Evolutionary conservation across 1,140 invertebrate genomes (phyloP), one percentile per base, ranked within the genome.

Genomic region (Halesus radiatus): DNA sequence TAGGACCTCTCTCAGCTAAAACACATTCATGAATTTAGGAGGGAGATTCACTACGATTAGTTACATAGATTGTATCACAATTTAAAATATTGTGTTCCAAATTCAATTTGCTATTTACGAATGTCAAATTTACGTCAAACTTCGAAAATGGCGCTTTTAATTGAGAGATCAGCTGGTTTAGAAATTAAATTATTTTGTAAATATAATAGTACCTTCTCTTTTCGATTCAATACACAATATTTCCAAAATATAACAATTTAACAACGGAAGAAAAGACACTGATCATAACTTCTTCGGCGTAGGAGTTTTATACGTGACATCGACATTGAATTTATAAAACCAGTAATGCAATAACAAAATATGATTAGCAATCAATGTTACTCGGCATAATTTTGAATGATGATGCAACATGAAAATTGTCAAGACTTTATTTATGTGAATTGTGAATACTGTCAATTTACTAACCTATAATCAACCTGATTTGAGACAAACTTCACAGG

Each of bases 91-190:
- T 18, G n/a, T 56, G 54, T 56, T 56, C 20, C 5, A 60, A 60
- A 60, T 60, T 45, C 37, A 60, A 60, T 22, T 60, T 23, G 23
- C 8, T 60, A 58, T 60, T 29, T 32, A 18, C 22, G 10, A 13
- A 10, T 45, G 32, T 45, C 10, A 7, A 7, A 37, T 8, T 15
- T 26, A 64, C 18, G 72, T 74, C 72, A 75, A 75, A 58, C 13
- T 75, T 75, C 50, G 26, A 75, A 75, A 58, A 75, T 75, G 72
- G 72, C 72, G 72, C 72, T 50, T 45, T 0, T 15, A 37, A n/a
- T 37, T 20, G 16, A 75, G n/a, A 45, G 18, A 45, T 75, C 72
- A 75, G 72, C 72, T 75, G 72, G 20, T 8, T 58, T 58, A 32
- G 22, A 18, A 54, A 54, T 15, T 4, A 60, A 18, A 56, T 56